Conservation (phyloP, 92 coral and sea anemone genomes). For the Umimayanthus chanpuru region DNA sequence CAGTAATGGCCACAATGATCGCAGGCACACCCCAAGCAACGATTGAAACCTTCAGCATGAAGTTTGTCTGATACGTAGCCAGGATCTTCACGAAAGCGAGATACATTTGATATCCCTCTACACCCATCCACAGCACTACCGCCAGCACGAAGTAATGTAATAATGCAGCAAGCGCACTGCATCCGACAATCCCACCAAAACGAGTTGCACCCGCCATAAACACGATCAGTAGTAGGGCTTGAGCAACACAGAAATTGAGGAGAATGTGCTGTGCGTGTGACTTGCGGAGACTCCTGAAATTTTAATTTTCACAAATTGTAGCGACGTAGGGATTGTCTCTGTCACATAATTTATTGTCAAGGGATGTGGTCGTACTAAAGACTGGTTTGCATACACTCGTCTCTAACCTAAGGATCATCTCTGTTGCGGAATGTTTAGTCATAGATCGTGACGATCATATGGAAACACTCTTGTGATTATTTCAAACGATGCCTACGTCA, state of each 20-base stretch:
- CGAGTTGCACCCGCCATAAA: constrained; percentile 78
- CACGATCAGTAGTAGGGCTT: constrained; percentile 78
- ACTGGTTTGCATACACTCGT: too few relatives aligned
- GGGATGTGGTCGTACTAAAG: too few relatives aligned
- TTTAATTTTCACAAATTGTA: too few relatives aligned
- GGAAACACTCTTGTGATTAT: too few relatives aligned
- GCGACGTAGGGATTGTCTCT: too few relatives aligned
- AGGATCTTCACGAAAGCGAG: constrained; percentile 87
- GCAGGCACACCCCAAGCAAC: constrained; percentile 94
- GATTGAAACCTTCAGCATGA: constrained; percentile 83
- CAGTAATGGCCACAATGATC: constrained; percentile 69
- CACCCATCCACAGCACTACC: constrained; percentile 91
- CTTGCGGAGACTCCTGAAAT: constrained; percentile 79
- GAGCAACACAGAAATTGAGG: constrained; percentile 79
- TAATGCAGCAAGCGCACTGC: constrained; percentile 73
- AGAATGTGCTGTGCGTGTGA: constrained; percentile 89
- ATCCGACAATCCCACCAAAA: constrained; percentile 59
- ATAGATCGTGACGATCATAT: too few relatives aligned
- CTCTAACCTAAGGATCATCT: too few relatives aligned
- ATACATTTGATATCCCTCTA: constrained; percentile 92
- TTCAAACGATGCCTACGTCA: too few relatives aligned
- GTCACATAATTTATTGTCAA: too few relatives aligned
- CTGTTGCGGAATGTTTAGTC: too few relatives aligned
- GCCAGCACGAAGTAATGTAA: constrained; percentile 85
- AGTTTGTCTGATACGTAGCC: constrained; percentile 82